Evolutionary conservation across 2,113 vertebrate species (phyloP), one percentile per base, ranked within the genome.

Genomic region (Coptodon rendalli): DNA sequence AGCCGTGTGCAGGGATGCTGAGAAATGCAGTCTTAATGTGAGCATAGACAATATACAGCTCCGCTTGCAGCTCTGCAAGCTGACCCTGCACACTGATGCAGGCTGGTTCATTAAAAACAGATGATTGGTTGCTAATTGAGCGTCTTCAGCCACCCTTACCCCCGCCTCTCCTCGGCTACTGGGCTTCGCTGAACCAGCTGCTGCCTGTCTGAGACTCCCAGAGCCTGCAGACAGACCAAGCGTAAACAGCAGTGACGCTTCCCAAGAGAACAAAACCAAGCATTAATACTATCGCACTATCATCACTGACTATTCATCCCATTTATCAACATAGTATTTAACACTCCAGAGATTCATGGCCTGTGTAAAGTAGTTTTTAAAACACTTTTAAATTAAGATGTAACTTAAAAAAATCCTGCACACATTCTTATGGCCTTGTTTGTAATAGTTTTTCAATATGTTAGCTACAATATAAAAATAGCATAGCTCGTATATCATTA

Each of bases 181-280:
- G 79, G 40, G 76, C 82, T 81, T 86, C 80, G 81, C 83, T 86
- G 83, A 36, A 83, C 78, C 92, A 93, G 89, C 89, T 93, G 90
- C 82, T 80, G 92, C 61, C 24, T 7, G 90, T 86, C 82, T 54
- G 86, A 80, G 73, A 29, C 5, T 53, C 86, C 27, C 36, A 48
- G 29, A 80, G 45, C 27, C 61, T 66, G 71, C 63, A 82, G 53
- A 73, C 82, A 2, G 81, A 80, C 40, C 9, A 3, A 83, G 48
- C 56, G 3, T 7, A 36, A 22, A 9, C 89, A 90, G 90, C 84
- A 82, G 87, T 14, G 13, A 61, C 1, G 87, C 4, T 87, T 93
- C 92, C 68, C 89, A 29, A 43, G 82, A 86, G 57, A 86, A 84
- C 82, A 66, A 88, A 5, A 34, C 24, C 43, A 8, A 3, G 34